Conservation (phyloP, 1,140 invertebrate species). For the Luehdorfia chinensis region DNA sequence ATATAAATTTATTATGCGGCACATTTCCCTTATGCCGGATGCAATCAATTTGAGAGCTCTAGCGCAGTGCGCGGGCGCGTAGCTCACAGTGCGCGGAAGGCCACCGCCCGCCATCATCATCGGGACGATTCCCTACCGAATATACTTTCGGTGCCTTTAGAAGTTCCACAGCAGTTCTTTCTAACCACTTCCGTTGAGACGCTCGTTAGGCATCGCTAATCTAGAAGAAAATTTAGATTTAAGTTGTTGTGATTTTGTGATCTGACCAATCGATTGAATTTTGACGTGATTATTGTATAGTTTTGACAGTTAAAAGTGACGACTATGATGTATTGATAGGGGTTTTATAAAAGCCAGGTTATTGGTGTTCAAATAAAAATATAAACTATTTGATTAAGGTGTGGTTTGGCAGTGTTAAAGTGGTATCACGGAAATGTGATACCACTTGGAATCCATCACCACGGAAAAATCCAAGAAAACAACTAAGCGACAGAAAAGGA, state of each 20-base stretch:
- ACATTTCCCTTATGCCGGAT: constrained; percentile 76
- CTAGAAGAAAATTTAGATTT: neutral
- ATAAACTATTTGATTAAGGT: neutral
- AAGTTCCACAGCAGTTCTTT: neutral
- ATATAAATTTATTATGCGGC: constrained; percentile 72
- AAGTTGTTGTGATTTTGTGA: neutral
- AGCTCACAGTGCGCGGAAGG: constrained; percentile 47
- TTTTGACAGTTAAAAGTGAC: neutral
- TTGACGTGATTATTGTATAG: neutral
- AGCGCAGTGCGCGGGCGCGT: constrained; percentile 49
- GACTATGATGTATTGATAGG: too few relatives aligned
- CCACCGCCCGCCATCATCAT: constrained; percentile 38
- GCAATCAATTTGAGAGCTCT: constrained; percentile 67
- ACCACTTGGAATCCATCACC: constrained; percentile 49
- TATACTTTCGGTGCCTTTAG: constrained; percentile 4
- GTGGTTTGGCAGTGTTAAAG: constrained; percentile 17
- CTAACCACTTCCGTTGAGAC: neutral
- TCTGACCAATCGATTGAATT: neutral
- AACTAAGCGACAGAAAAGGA: constrained; percentile 56
- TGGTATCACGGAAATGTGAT: constrained; percentile 74
- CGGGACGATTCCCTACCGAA: constrained; percentile 18
- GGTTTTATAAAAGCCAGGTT: too few relatives aligned
- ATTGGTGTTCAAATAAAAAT: too few relatives aligned
- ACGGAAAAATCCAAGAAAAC: constrained; percentile 57
- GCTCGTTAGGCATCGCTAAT: neutral